Percentiles rank a stretch among this genome's conserved stretches.
Conservation (phyloP, 2,113 vertebrate genomes). For the Hemichromis elongatus region DNA sequence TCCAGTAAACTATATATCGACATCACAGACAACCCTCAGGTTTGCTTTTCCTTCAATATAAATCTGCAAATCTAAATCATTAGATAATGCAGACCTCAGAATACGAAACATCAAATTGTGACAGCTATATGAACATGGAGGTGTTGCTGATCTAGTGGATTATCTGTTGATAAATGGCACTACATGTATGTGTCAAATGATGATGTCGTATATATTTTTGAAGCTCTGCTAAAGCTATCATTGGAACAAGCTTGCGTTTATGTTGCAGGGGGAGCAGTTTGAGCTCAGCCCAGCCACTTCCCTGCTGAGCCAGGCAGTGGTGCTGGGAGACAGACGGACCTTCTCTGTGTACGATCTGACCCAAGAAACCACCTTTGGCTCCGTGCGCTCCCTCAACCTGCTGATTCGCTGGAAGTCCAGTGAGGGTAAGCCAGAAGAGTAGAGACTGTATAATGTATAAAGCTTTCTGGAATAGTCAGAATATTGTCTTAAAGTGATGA, state of each 20-base stretch:
- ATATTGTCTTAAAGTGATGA: too few species aligned
- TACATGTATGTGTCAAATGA: background rate
- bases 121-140: background rate
- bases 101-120: background rate
- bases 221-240: background rate
- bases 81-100: background rate
- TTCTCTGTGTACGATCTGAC: slow-evolving; percentile 89
- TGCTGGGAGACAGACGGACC: slow-evolving; percentile 83
- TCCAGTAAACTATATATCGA: slow-evolving; percentile 93
- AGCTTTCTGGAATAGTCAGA: background rate
- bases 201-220: background rate
- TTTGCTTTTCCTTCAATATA: slow-evolving; percentile 27
- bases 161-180: background rate
- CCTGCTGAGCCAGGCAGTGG: slow-evolving; percentile 74
- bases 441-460: background rate
- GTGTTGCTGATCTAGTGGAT: background rate
- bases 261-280: slow-evolving; percentile 82
- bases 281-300: slow-evolving; percentile 81
- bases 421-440: slow-evolving; percentile 74
- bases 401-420: slow-evolving; percentile 86
- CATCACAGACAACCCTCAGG: slow-evolving; percentile 84
- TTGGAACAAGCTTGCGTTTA: background rate
- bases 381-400: slow-evolving; percentile 84
- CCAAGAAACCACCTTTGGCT: slow-evolving; percentile 76
- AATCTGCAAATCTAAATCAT: background rate